Evolutionary conservation across 2,888 invertebrate genomes (phyloP).

Genomic region (Drosophila macrospina): DNA sequence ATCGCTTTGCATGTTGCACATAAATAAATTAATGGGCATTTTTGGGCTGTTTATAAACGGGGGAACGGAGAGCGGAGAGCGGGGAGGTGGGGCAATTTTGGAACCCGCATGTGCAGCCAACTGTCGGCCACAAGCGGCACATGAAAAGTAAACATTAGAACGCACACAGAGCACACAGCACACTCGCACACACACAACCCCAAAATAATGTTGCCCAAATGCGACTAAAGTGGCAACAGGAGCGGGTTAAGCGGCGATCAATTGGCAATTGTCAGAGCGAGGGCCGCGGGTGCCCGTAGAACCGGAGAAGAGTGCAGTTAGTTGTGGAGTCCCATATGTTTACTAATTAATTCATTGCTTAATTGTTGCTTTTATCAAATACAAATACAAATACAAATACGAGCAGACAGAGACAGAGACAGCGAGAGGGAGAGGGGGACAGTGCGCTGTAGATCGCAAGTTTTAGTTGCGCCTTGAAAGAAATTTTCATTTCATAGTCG

Average conservation of each 20-base stretch:
- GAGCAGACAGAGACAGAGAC: background rate
- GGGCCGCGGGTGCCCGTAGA: slow-evolving; percentile 70
- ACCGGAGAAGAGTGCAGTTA: slow-evolving; percentile 11
- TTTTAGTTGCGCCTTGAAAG: slow-evolving; percentile 74
- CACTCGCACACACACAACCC: too few species aligned
- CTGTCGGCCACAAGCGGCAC: slow-evolving; percentile 43
- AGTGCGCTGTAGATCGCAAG: slow-evolving; percentile 33
- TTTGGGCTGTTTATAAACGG: background rate
- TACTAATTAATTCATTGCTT: slow-evolving; percentile 73
- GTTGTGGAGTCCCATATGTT: slow-evolving; percentile 58
- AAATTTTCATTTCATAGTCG: slow-evolving; percentile 76
- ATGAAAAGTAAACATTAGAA: slow-evolving; percentile 56
- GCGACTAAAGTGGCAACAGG: slow-evolving; percentile 55
- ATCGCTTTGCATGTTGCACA: slow-evolving; percentile 85
- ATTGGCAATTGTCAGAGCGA: slow-evolving; percentile 48
- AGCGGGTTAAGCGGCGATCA: slow-evolving; percentile 64
- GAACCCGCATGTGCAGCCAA: slow-evolving; percentile 67
- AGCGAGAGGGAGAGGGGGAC: background rate
- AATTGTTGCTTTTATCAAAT: slow-evolving; percentile 76
- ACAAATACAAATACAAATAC: slow-evolving; percentile 39
- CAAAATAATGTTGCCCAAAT: slow-evolving; percentile 18
- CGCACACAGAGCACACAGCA: slow-evolving; percentile 17
- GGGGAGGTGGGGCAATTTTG: slow-evolving; percentile 1
- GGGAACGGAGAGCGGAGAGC: too few species aligned
- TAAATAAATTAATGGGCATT: slow-evolving; percentile 83